Percentiles rank a stretch among this genome's conserved stretches.
phyloP scores from a whole-genome alignment of 2,888 invertebrate species.

The Protophormia terraenovae region DNA sequence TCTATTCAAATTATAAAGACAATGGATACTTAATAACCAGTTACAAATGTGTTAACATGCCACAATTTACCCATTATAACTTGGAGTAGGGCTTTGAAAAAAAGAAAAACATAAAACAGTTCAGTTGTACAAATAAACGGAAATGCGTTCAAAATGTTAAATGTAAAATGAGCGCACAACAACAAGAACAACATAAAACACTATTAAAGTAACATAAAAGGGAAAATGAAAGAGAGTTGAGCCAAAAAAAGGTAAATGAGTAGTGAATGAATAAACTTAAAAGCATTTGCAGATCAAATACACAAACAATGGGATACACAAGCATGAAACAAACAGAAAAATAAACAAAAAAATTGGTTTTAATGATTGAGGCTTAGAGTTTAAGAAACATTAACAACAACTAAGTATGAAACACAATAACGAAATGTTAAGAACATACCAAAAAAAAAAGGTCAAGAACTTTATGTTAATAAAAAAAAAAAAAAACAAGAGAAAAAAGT shows the following conservation, averaged over 20 bases:
- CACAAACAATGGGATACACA: slow-evolving; percentile 55
- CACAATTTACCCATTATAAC: neutral
- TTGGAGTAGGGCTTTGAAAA: slow-evolving; percentile 22
- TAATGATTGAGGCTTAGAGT: slow-evolving; percentile 32
- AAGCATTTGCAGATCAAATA: slow-evolving; percentile 65
- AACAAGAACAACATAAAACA: slow-evolving; percentile 18
- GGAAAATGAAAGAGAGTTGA: slow-evolving; percentile 27
- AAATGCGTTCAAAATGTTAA: slow-evolving; percentile 67
- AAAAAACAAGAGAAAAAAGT: slow-evolving; percentile 34
- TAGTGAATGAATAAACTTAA: slow-evolving; percentile 59
- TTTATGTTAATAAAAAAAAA: slow-evolving; percentile 48
- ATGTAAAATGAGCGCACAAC: slow-evolving; percentile 53
- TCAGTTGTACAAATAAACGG: slow-evolving; percentile 58
- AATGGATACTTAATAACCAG: neutral
- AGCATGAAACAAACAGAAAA: slow-evolving; percentile 39
- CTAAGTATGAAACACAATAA: too few species aligned
- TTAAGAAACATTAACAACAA: neutral
- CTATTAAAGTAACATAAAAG: slow-evolving; percentile 16
- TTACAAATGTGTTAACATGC: slow-evolving; percentile 29
- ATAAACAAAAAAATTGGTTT: slow-evolving; percentile 40
- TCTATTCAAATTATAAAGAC: neutral
- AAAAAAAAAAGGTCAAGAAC: slow-evolving; percentile 62
- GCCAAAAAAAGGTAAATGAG: neutral
- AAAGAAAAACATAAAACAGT: slow-evolving; percentile 21
- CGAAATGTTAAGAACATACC: neutral